Base-by-base conservation (phyloP, 2,797 vertebrate genomes). In the Emys orbicularis region DNA sequence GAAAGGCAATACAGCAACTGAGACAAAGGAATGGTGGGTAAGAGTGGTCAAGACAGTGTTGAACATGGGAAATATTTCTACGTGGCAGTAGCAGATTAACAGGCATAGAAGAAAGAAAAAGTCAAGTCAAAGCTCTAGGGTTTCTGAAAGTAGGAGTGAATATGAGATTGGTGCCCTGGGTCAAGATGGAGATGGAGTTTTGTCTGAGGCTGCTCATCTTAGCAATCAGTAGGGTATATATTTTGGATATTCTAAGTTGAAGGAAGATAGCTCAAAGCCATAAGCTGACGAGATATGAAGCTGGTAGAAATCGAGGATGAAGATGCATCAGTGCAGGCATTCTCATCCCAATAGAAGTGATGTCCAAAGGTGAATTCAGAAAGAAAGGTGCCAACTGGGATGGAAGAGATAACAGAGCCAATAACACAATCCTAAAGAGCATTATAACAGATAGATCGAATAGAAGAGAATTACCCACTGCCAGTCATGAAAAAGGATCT, bases 201-300 rank as follows among this genome's bases (percentile, higher is more conserved):
- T 94, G 7, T 59, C 87, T 90, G 72, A 82, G 13, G 61, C 44
- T 82, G 86, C 8, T 27, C 72, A 52, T n/a, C 0, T 77, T 77
- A 31, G 47, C 27, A 49, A 47, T 27, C 37, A 44, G 41, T 76
- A 44, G 41, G 23, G 12, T 76, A 47, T 15, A 25, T n/a, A 76
- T 83, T 92, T 90, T 89, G 85, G 68, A 49, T 89, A 82, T 57
- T 80, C 54, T 79, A 72, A 94, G 89, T 0, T 79, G 79, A 94
- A 89, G 12, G 23, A 41, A 84, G 44, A 29, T 83, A n/a, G 2
- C 0, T 2, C 44, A 93, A 88, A 88, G 31, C 2, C 52, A 88
- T 1, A 6, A 5, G 4, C 54, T 61, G 92, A 54, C 18, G 5
- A 89, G 8, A 81, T 29, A 88, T 5, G 27, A n/a, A 93, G 93